phyloP scores from a whole-genome alignment of 2,797 vertebrate species.

The Tenualosa thibaudeaui region DNA sequence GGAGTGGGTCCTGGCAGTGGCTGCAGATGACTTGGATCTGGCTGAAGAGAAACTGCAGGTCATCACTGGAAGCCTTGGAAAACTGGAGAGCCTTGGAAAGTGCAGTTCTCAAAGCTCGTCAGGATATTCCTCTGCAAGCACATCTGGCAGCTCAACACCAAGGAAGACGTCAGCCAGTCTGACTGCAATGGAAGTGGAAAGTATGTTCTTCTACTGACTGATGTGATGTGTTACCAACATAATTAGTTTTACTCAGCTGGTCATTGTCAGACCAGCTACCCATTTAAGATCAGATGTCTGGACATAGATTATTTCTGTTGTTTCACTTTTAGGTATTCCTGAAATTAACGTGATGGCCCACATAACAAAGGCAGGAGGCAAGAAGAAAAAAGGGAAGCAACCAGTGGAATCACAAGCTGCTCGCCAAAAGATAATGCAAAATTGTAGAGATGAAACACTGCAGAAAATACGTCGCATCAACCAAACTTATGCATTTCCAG shows the following conservation, averaged over 20 bases:
- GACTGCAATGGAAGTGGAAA: background rate
- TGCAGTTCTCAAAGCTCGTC: background rate
- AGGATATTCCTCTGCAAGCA: background rate
- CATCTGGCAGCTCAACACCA: background rate
- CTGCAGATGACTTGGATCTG: background rate
- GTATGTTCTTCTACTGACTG: background rate
- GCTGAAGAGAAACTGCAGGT: background rate
- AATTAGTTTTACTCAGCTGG: background rate
- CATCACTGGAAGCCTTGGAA: background rate
- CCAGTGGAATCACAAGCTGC: background rate
- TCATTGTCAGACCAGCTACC: background rate
- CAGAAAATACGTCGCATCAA: background rate
- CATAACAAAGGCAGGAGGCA: background rate
- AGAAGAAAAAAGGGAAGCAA: background rate
- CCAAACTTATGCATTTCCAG: background rate
- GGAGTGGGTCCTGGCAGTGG: conserved; percentile 4
- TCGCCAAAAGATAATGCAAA: background rate
- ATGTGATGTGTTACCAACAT: background rate
- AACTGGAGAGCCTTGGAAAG: background rate
- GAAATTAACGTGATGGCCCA: background rate
- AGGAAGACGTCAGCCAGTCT: background rate
- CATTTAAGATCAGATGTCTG: background rate
- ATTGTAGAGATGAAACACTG: background rate
- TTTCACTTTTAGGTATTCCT: background rate
- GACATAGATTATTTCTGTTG: background rate